Percentiles rank a stretch among this genome's conserved stretches.
phyloP scores from a whole-genome alignment of 2,113 vertebrate genomes.

The Malurus elegans region DNA sequence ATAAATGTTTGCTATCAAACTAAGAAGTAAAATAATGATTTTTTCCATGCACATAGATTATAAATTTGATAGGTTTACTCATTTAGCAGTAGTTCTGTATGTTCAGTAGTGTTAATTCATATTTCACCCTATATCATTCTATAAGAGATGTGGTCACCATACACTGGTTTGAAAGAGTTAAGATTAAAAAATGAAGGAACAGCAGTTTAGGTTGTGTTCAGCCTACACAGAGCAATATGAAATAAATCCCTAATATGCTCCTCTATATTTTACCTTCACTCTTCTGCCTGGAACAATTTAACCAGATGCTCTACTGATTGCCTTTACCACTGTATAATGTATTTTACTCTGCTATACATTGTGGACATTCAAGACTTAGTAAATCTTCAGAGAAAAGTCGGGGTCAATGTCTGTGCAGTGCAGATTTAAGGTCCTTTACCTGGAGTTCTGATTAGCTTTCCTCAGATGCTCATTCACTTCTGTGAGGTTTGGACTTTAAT shows the following conservation, averaged over 20 bases:
- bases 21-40: neutral
- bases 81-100: neutral
- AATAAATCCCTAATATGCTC: slow-evolving; percentile 21
- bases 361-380: slow-evolving; percentile 30
- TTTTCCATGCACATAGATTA: neutral
- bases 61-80: neutral
- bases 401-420: slow-evolving; percentile 25
- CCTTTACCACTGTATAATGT: slow-evolving; percentile 23
- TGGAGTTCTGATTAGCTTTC: slow-evolving; percentile 64
- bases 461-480: slow-evolving; percentile 66
- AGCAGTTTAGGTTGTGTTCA: slow-evolving; percentile 17
- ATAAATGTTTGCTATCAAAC: slow-evolving; percentile 10
- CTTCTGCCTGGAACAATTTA: slow-evolving; percentile 52
- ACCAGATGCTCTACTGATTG: slow-evolving; percentile 51
- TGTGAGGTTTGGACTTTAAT: slow-evolving; percentile 61
- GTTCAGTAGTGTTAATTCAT: neutral
- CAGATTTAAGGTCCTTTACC: slow-evolving; percentile 63
- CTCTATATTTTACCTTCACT: slow-evolving; percentile 32
- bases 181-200: slow-evolving; percentile 11
- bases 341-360: slow-evolving; percentile 40
- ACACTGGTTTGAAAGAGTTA: slow-evolving; percentile 8
- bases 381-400: slow-evolving; percentile 51
- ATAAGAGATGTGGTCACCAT: neutral
- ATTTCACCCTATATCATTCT: neutral
- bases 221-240: neutral